Conservation (phyloP, 1,140 invertebrate species). For the Lordiphosa stackelbergi region DNA sequence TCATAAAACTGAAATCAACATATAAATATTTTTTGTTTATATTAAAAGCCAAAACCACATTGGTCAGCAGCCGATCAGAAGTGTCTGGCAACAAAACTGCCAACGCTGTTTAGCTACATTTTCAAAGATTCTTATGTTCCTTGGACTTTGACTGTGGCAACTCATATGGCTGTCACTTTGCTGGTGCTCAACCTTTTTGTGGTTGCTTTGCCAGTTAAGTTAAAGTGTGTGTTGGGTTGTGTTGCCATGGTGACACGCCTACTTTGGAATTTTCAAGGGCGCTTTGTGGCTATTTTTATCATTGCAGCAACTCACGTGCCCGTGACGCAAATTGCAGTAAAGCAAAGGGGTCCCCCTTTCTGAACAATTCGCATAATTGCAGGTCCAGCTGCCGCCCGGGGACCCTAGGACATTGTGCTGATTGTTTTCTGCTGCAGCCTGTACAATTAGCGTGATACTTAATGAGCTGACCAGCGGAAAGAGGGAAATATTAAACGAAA, state of each 20-base stretch:
- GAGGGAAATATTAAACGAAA: too few relatives aligned
- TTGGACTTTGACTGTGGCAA: constrained; percentile 24
- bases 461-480: constrained; percentile 20
- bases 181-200: not conserved
- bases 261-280: constrained; percentile 62
- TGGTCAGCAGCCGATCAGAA: constrained; percentile 29
- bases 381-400: constrained; percentile 34
- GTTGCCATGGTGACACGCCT: constrained; percentile 63
- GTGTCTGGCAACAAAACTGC: constrained; percentile 58
- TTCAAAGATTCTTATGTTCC: too few relatives aligned
- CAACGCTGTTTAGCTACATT: not conserved
- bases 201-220: constrained; percentile 12
- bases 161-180: not conserved
- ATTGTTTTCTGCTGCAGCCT: constrained; percentile 16
- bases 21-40: not conserved
- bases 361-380: constrained; percentile 28
- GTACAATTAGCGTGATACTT: constrained; percentile 30
- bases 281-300: constrained; percentile 34
- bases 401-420: constrained; percentile 20
- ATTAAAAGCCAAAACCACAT: constrained; percentile 5
- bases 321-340: constrained; percentile 40
- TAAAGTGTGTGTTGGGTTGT: constrained; percentile 24
- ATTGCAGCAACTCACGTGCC: constrained; percentile 29
- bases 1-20: not conserved
- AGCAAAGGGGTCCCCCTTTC: constrained; percentile 1